Base-by-base conservation (phyloP, 2,888 invertebrate species). In the Zygogramma bicolorata region DNA sequence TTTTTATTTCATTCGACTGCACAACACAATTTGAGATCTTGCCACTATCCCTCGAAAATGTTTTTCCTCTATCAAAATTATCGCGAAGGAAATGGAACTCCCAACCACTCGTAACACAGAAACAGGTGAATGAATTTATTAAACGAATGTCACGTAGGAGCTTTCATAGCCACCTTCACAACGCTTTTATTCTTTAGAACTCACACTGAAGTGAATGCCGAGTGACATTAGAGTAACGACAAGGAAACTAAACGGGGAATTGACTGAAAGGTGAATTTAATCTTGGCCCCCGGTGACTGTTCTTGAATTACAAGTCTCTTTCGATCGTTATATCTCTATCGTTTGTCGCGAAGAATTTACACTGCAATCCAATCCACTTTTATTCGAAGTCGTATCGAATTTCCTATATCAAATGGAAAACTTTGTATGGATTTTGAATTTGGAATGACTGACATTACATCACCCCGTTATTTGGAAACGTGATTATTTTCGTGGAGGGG, bases 71-170 rank as follows among this genome's bases (percentile, higher is more conserved):
- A 46, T 25, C 18, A 46, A 46, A 29, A 63, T 63, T 63, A 63
- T 65, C 34, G 38, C 57, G 15, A 65, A 34, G 53, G n/a, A 25
- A 65, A 65, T 65, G 22, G 65, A 65, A 65, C 57, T 34, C 38
- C 25, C 57, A 57, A 65, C n/a, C 38, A 57, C 15, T 65, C 65
- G 25, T 38, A 15, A 46, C 60, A 63, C 29, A 18, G 49, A 70
- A 73, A 73, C 62, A 62, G 62, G 61, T 70, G 63, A 68, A 61
- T 68, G 57, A 46, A 62, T 74, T 38, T 46, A 65, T 53, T 66
- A 66, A 71, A 69, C 71, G 67, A 71, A 68, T 65, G 72, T 67
- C 72, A 75, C 75, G 72, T 75, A 67, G 59, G n/a, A 40, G 40
- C 20, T 69, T 58, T 65, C 65, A 65, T 4, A 53, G 27, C 53